Base-by-base conservation (phyloP, 2,113 vertebrate genomes). In the Geococcyx californianus region DNA sequence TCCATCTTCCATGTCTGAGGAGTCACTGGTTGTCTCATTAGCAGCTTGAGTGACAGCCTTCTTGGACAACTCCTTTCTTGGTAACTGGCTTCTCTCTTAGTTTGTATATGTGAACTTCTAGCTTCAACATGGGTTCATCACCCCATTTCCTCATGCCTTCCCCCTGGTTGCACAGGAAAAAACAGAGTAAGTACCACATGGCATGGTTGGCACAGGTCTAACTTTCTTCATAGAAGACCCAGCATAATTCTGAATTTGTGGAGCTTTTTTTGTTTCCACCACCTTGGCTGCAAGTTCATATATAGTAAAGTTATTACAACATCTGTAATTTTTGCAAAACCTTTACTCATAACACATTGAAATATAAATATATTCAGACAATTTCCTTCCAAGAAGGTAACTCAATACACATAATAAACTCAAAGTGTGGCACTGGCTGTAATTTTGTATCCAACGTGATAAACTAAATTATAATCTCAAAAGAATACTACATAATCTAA, bases 261-360 rank as follows among this genome's bases (percentile, higher is more conserved):
- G 6, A 3, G 6, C 26, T 51, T 2, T 28, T 62, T 66, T 44
- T 56, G 4, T 26, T 77, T 56, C 6, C 0, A 42, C 3, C 8
- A 18, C 18, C 23, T 60, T 70, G 66, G 7, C 8, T 52, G 17
- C 42, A 84, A 86, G 25, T 21, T 60, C 29, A 51, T 7, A 4
- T 42, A 16, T 36, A 69, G 18, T 42, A 44, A 59, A 77, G 20
- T 26, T 55, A 69, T 84, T 68, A 13, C 6, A 45, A 31, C 10
- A 63, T 13, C 1, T 49, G 3, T 0, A 49, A 25, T 47, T 42
- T 64, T 28, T 6, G 2, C 9, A 55, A 23, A 16, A 14, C 0
- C 3, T 66, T 66, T 62, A n/a, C 18, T 77, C 24, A 19, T 55
- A 69, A 75, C 6, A 85, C 3, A 7, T 52, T 21, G 47, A 56